phyloP scores from a whole-genome alignment of 2,888 invertebrate species.

The Agrypnus murinus region DNA sequence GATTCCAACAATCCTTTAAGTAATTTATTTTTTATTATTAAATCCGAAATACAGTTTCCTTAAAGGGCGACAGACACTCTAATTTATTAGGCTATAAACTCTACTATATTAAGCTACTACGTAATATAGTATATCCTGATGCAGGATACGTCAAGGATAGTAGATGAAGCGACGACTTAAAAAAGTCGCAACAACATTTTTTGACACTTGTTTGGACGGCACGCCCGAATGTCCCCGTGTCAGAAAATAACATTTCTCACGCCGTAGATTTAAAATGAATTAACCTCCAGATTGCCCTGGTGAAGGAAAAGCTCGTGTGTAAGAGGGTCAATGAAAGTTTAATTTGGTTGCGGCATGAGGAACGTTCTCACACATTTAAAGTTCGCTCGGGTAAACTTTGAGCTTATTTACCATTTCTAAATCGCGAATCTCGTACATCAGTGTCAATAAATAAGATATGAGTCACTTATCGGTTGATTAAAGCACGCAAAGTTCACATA shows the following conservation, averaged over 20 bases:
- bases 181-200: not conserved
- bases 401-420: slow-evolving; percentile 19
- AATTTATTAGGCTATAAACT: not conserved
- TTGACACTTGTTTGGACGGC: slow-evolving; percentile 31
- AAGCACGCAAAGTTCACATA: slow-evolving; percentile 50
- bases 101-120: slow-evolving; percentile 7
- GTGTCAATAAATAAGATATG: slow-evolving; percentile 46
- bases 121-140: slow-evolving; percentile 1
- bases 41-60: slow-evolving; percentile 4
- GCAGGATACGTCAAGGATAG: not conserved
- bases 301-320: not conserved
- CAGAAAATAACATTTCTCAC: slow-evolving; percentile 25
- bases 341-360: slow-evolving; percentile 14
- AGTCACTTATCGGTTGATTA: slow-evolving; percentile 49
- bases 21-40: not conserved
- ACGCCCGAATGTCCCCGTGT: slow-evolving; percentile 36
- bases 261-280: not conserved
- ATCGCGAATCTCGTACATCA: slow-evolving; percentile 33
- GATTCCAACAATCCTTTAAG: no score
- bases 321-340: slow-evolving; percentile 18
- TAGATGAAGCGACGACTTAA: not conserved
- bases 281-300: slow-evolving; percentile 5
- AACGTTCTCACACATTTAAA: slow-evolving; percentile 18
- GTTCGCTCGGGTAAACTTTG: slow-evolving; percentile 20
- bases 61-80: not conserved